Evolutionary conservation across 1,140 invertebrate species (phyloP).

Genomic region (Drosophila melanogaster): DNA sequence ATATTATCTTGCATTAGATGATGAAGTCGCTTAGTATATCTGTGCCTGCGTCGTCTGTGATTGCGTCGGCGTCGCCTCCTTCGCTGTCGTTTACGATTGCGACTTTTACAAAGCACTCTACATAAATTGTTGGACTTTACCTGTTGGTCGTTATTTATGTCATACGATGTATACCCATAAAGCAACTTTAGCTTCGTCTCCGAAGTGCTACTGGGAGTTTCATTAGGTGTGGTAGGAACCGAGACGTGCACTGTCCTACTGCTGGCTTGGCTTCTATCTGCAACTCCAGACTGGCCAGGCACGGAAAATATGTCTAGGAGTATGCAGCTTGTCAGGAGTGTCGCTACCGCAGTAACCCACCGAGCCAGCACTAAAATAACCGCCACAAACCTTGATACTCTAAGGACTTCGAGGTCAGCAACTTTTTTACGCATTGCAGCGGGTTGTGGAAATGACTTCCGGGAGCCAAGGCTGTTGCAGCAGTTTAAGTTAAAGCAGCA

Average conservation of each 20-base stretch:
- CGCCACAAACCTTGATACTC: conserved; percentile 24
- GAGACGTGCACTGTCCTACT: conserved; percentile 17
- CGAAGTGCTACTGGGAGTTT: conserved; percentile 8
- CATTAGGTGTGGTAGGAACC: conserved; percentile 11
- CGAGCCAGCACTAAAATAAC: conserved; percentile 30
- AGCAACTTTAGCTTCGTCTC: conserved; percentile 43
- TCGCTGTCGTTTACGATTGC: conserved; percentile 46
- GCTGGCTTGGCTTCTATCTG: conserved; percentile 4
- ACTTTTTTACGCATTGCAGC: conserved; percentile 11
- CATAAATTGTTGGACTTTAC: conserved; percentile 67
- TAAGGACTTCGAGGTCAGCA: neutral
- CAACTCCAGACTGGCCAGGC: conserved; percentile 2
- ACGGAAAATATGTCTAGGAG: conserved; percentile 23
- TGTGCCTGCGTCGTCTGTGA: conserved; percentile 45
- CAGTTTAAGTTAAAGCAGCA: conserved; percentile 47
- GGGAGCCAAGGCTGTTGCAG: conserved; percentile 11
- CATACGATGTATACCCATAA: conserved; percentile 44
- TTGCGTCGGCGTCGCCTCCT: conserved; percentile 51
- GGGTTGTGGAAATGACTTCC: conserved; percentile 18
- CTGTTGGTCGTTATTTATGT: conserved; percentile 68
- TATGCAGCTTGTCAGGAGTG: conserved; percentile 48
- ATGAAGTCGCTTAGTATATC: conserved; percentile 13
- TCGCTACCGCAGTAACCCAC: conserved; percentile 42
- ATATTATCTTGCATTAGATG: conserved; percentile 10
- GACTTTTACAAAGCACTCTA: conserved; percentile 70